Evolutionary conservation across 2,797 vertebrate genomes (phyloP).

Genomic region (Hybognathus amarus): DNA sequence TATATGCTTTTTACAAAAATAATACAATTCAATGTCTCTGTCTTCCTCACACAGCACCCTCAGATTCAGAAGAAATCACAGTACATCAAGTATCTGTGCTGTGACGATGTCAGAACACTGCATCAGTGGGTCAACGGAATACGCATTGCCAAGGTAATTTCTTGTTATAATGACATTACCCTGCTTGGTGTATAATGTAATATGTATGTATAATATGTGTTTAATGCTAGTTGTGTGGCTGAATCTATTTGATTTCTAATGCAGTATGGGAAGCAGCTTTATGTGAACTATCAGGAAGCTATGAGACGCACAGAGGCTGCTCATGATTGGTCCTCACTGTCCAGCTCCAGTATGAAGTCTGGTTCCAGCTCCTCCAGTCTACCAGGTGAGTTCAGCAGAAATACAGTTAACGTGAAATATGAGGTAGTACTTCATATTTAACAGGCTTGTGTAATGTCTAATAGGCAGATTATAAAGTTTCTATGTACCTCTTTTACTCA

Average conservation of each 20-base stretch:
- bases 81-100: conserved; percentile 98
- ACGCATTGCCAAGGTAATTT: conserved; percentile 92
- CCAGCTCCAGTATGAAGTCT: conserved; percentile 96
- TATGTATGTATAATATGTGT: neutral
- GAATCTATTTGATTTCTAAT: conserved; percentile 40
- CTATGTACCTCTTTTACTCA: neutral
- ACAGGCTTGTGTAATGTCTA: neutral
- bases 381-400: conserved; percentile 81
- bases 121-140: conserved; percentile 98
- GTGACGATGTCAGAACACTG: conserved; percentile 92
- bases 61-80: conserved; percentile 99
- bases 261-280: conserved; percentile 95
- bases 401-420: neutral
- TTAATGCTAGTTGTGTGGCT: neutral
- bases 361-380: conserved; percentile 97
- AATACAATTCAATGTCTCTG: neutral
- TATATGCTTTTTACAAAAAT: neutral
- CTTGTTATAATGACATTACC: neutral
- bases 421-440: neutral
- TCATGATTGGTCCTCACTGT: conserved; percentile 96
- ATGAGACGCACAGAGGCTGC: conserved; percentile 91
- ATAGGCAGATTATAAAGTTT: neutral
- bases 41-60: conserved; percentile 81
- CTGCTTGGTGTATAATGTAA: neutral
- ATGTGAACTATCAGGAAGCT: conserved; percentile 94